These are phyloP conservation scores for Hylomyscus alleni DNA, from an alignment of 2,797 vertebrate genomes.

Conservation along the genomic window DNA sequence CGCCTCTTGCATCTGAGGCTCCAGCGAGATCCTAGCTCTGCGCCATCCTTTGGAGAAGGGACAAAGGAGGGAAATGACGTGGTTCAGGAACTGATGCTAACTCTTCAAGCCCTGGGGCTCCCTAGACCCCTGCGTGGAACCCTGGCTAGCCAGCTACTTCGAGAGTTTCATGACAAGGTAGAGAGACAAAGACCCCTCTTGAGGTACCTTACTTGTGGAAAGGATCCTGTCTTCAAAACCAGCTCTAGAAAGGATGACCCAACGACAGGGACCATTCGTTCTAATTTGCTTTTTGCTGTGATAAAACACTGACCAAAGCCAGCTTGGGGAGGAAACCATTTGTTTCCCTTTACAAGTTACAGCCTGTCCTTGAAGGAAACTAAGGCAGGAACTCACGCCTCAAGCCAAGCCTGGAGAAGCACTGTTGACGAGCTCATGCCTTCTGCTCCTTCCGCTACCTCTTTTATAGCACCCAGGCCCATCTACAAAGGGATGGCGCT, in stretches of 20 bases:
- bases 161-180: conserved; percentile 84
- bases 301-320: background rate
- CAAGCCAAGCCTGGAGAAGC: background rate
- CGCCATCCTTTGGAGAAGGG: conserved; percentile 32
- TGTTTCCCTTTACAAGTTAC: background rate
- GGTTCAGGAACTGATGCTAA: conserved; percentile 85
- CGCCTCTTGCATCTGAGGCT: conserved; percentile 65
- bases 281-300: background rate
- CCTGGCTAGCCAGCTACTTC: conserved; percentile 82
- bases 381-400: background rate
- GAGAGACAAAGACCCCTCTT: background rate
- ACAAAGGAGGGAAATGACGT: conserved; percentile 11
- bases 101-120: conserved; percentile 89
- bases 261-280: background rate
- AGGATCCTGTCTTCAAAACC: background rate
- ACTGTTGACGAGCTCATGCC: background rate
- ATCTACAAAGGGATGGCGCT: background rate
- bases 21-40: conserved; percentile 73
- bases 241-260: background rate
- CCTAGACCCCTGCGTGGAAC: conserved; percentile 83
- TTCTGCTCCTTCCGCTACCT: background rate
- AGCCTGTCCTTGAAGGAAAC: background rate
- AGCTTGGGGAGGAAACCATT: background rate
- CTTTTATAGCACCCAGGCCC: background rate
- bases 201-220: background rate